Evolutionary conservation across 2,888 invertebrate genomes (phyloP), one percentile per base, ranked within the genome.

Genomic region (Scaptomyza reducta): DNA sequence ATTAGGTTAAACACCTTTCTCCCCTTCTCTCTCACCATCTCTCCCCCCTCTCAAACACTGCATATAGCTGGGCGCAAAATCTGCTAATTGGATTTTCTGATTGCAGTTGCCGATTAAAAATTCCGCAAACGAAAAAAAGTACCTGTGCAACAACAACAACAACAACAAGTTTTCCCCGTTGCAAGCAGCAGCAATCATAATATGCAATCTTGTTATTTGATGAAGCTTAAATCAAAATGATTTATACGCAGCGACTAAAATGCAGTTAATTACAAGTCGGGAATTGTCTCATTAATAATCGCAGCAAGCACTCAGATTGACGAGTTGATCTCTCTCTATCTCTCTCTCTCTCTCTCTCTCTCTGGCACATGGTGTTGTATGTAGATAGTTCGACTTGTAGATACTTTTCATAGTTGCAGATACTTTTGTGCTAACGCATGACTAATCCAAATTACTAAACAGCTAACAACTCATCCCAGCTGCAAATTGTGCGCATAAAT

Each of bases 141-240:
- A 27, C 47, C 51, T 33, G 14, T 22, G 22, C 54, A 42, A 38
- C 45, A 55, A 40, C 41, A 18, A 11, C 38, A 22, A 33, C 47
- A 13, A 9, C 45, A 25, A 60, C 81, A 27, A 76, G 73, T 76
- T 75, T 71, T 59, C 51, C 53, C 14, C 40, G 38, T 44, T 31
- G 27, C 25, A 18, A 38, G 38, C 14, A n/a, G n/a, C 29, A 29
- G 61, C 54, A 54, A 79, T 82, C 83, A 79, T 80, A 84, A 87
- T 72, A 71, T 68, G 56, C 58, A 80, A 81, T 87, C 81, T 84
- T 77, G 85, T 84, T 84, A 72, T 72, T 77, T 81, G 81, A 81
- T 87, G 84, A 84, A 70, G 81, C 85, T 81, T 78, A 70, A 87
- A 78, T 87, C 88, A 78, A 66, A 81, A 64, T 83, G 82, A 83